These are phyloP conservation scores for Dascyllus trimaculatus DNA, from an alignment of 2,113 vertebrate species.

Conservation along the genomic window DNA sequence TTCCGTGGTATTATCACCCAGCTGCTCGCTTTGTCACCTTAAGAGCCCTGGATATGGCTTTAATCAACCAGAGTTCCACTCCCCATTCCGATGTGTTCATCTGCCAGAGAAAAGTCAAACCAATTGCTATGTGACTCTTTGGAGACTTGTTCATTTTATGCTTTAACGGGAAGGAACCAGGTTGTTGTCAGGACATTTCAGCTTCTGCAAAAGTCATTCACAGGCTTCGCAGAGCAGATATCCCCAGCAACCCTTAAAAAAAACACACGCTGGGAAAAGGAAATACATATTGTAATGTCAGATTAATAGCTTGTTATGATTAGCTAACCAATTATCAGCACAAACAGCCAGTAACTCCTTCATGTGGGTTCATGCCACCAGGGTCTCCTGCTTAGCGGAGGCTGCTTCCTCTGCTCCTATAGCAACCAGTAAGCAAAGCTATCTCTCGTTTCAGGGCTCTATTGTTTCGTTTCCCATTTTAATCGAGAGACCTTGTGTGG, in stretches of 20 bases:
- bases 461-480: constrained; percentile 75
- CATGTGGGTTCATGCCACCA: constrained; percentile 56
- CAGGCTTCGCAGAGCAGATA: constrained; percentile 11
- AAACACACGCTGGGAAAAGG: constrained; percentile 51
- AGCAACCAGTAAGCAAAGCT: constrained; percentile 83
- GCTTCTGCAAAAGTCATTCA: constrained; percentile 78
- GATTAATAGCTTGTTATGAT: constrained; percentile 77
- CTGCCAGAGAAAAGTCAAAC: constrained; percentile 61
- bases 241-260: constrained; percentile 44
- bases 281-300: constrained; percentile 63
- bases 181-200: constrained; percentile 64
- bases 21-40: constrained; percentile 35
- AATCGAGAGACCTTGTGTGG: constrained; percentile 65
- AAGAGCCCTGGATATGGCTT: constrained; percentile 13
- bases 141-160: constrained; percentile 68
- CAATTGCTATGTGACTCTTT: constrained; percentile 58
- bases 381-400: constrained; percentile 53
- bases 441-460: constrained; percentile 74
- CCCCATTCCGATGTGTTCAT: constrained; percentile 14
- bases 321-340: constrained; percentile 74
- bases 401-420: constrained; percentile 76
- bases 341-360: constrained; percentile 64
- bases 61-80: constrained; percentile 46
- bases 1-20: constrained; percentile 27
- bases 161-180: constrained; percentile 67